Base-by-base conservation (phyloP, 2,888 invertebrate species). In the Leptopterna dolabrata region DNA sequence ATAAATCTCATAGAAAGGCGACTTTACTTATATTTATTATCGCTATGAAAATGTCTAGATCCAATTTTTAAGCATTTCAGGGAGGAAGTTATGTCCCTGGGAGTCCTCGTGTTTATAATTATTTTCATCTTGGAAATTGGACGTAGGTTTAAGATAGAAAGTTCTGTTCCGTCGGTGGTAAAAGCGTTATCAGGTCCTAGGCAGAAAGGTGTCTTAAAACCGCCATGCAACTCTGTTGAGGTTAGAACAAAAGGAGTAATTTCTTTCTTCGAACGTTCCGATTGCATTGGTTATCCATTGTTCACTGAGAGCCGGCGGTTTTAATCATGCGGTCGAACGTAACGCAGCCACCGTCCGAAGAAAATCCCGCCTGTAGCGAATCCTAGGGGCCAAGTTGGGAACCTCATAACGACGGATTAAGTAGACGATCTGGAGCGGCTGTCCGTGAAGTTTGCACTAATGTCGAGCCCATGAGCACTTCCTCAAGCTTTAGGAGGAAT, bases 211-310 rank as follows among this genome's bases (percentile, higher is more conserved):
- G 55, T 19, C 63, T 9, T 24, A 11, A 63, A 63, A 63, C 63
- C 63, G 63, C 55, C 16, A 7, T 55, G 55, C 63, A 63, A 24
- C 63, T 63, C 24, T 0, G 24, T 24, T 4, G 24, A 24, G 27
- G 47, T 36, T 14, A 47, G 63, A 13, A 63, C 2, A 63, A 63
- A 63, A 63, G 24, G 24, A 63, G 11, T 24, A 19, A 63, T 24
- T 63, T 24, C 27, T 6, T 63, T 63, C 27, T 27, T 63, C 13
- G 9, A 19, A 63, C 19, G 9, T 19, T 7, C 27, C 63, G 19
- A 63, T 63, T 63, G 63, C 63, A 63, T 63, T 63, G 63, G 63
- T 24, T 63, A 24, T 63, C 63, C 63, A 63, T 63, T 63, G 63
- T 63, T 63, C 63, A 63, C 63, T 24, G 24, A 63, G 27, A 63